Conservation (phyloP, 2,888 invertebrate species). For the Drosophila incognita region DNA sequence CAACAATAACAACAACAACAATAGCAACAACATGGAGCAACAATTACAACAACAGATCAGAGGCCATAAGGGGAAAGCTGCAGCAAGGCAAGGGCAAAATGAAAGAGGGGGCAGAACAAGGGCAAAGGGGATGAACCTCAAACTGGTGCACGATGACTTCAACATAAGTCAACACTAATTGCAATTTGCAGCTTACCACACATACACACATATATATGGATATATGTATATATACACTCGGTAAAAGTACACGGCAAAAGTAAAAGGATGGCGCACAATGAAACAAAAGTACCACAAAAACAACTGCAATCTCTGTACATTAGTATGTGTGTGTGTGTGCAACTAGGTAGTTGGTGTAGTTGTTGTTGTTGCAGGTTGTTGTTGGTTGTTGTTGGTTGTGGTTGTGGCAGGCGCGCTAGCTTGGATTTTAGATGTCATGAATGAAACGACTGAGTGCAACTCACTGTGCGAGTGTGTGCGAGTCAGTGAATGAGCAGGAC, state of each 20-base stretch:
- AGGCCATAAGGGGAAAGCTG: slow-evolving; percentile 4
- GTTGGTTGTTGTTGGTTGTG: slow-evolving; percentile 29
- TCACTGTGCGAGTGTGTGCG: slow-evolving; percentile 6
- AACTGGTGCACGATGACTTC: slow-evolving; percentile 59
- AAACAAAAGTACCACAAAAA: slow-evolving; percentile 49
- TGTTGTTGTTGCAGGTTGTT: slow-evolving; percentile 23
- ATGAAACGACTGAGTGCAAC: slow-evolving; percentile 43
- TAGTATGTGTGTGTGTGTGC: slow-evolving; percentile 4
- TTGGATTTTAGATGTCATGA: slow-evolving; percentile 46
- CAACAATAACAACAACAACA: slow-evolving; percentile 12
- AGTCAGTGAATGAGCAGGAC: slow-evolving; percentile 30
- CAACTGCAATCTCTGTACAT: slow-evolving; percentile 43
- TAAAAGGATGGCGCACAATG: slow-evolving; percentile 55
- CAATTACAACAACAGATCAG: slow-evolving; percentile 45
- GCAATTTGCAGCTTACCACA: slow-evolving; percentile 72
- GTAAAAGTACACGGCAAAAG: slow-evolving; percentile 41
- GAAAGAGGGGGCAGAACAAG: neutral
- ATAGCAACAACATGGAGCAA: slow-evolving; percentile 22
- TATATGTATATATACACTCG: neutral
- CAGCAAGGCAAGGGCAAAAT: neutral
- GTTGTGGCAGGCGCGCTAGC: slow-evolving; percentile 48
- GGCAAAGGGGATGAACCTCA: slow-evolving; percentile 24
- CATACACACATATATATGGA: slow-evolving; percentile 19
- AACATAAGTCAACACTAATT: slow-evolving; percentile 79
- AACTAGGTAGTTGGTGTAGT: slow-evolving; percentile 23